Evolutionary conservation across 2,888 invertebrate species (phyloP), one percentile per base, ranked within the genome.

Genomic region (Epicampocera succincta): DNA sequence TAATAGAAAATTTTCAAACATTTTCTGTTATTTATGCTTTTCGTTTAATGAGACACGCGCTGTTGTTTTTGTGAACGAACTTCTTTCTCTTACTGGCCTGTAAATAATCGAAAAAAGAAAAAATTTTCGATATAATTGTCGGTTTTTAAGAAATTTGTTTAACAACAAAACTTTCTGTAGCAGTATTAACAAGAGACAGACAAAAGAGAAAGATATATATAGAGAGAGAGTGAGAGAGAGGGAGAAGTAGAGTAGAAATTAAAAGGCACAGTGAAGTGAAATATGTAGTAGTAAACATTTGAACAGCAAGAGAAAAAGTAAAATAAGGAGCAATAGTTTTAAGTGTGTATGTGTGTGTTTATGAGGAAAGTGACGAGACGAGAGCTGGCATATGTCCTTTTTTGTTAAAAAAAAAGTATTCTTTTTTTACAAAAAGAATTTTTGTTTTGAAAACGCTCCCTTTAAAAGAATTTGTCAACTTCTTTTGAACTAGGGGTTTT

Each of bases 51-150:
- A 42, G 73, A 40, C 42, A 54, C 40, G 71, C 74, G 73, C 74
- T 74, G 69, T 82, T 82, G 65, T 71, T 81, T 72, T 73, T 69
- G 69, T 74, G 63, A 63, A 75, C 56, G 74, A 78, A 82, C 77
- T 82, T 77, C 79, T 77, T n/a, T n/a, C 80, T 80, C 72, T 63
- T 73, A 79, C 66, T 75, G 82, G 78, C 82, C 82, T 82, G 82
- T 33, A 82, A 82, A 75, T 74, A 82, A 75, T 75, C 60, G 74
- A 82, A 82, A 81, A 72, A 66, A 65, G 74, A 82, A 78, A 78
- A 77, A 78, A 78, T 60, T 71, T 82, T 74, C 77, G 65, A 75
- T 82, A 66, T 60, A 75, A 68, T 82, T 77, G 71, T 71, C 33
- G 69, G 58, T 74, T 65, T 63, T 46, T 60, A 48, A 48, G 38